These are phyloP conservation scores for Scaptomyza montana DNA, from an alignment of 1,140 invertebrate species.

Conservation along the genomic window DNA sequence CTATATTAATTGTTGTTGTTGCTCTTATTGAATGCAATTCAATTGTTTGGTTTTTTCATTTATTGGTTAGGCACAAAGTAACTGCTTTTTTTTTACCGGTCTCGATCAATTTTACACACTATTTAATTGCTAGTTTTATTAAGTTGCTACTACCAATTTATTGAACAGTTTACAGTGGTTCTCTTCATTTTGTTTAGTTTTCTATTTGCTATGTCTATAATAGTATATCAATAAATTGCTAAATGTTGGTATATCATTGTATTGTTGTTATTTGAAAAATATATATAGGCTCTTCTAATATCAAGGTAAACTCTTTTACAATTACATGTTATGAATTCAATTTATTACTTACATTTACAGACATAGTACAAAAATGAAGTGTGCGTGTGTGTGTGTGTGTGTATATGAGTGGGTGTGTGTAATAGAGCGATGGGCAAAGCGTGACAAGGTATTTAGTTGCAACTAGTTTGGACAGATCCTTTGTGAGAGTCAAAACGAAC, in stretches of 20 bases:
- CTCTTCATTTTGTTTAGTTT: constrained; percentile 24
- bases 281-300: constrained; percentile 56
- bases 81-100: constrained; percentile 62
- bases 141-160: constrained; percentile 60
- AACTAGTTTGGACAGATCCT: constrained; percentile 32
- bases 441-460: constrained; percentile 5
- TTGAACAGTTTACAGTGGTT: constrained; percentile 63
- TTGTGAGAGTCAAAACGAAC: constrained; percentile 23
- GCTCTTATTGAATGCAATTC: constrained; percentile 63
- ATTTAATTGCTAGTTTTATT: constrained; percentile 70
- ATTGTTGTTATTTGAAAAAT: constrained; percentile 51
- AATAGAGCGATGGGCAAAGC: constrained; percentile 4
- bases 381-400: constrained; percentile 14
- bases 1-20: constrained; percentile 63
- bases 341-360: constrained; percentile 54
- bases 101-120: constrained; percentile 52
- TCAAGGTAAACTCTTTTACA: constrained; percentile 60
- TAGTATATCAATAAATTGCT: constrained; percentile 63
- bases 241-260: constrained; percentile 36
- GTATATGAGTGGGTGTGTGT: background rate
- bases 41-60: constrained; percentile 30
- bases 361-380: constrained; percentile 41
- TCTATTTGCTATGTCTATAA: constrained; percentile 45
- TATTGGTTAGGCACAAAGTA: constrained; percentile 76
- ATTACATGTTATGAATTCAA: constrained; percentile 45